Percentiles rank a stretch among this genome's conserved stretches.
Evolutionary conservation across 30 jellyfish, hydroid and myxozoan genomes (phyloP).

Genomic region (Hydractinia symbiolongicarpus): DNA sequence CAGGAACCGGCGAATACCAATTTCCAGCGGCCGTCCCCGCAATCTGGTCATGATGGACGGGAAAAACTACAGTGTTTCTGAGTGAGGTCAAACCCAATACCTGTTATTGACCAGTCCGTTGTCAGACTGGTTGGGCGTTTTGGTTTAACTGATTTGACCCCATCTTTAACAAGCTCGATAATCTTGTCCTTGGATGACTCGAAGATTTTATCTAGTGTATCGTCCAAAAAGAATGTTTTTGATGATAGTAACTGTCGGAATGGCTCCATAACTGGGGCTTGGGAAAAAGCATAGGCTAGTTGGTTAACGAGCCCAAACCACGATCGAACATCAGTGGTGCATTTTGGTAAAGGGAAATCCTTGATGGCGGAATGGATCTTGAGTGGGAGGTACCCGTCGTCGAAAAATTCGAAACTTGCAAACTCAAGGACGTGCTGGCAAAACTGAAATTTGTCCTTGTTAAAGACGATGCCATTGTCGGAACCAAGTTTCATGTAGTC

Average conservation of each 20-base stretch:
- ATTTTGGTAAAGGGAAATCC: background rate
- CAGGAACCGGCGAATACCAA: slow-evolving; percentile 60
- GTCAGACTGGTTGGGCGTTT: slow-evolving; percentile 53
- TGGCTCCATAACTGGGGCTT: slow-evolving; percentile 42
- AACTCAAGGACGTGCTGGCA: slow-evolving; percentile 37
- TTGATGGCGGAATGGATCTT: slow-evolving; percentile 14
- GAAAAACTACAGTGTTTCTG: slow-evolving; percentile 61
- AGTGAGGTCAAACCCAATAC: slow-evolving; percentile 45
- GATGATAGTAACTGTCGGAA: too few relatives aligned
- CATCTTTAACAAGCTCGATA: slow-evolving; percentile 25
- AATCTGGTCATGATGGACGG: slow-evolving; percentile 10
- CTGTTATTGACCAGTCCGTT: slow-evolving; percentile 60
- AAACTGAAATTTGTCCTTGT: slow-evolving; percentile 38
- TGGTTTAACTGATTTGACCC: slow-evolving; percentile 34
- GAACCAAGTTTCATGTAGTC: slow-evolving; percentile 26
- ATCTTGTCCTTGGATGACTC: slow-evolving; percentile 26
- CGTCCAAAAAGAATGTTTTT: too few relatives aligned
- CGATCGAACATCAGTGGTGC: too few relatives aligned
- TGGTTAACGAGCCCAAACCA: too few relatives aligned
- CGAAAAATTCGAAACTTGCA: slow-evolving; percentile 48
- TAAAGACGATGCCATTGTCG: slow-evolving; percentile 45
- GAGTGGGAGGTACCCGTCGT: slow-evolving; percentile 36
- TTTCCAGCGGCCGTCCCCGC: slow-evolving; percentile 53
- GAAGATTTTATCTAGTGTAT: slow-evolving; percentile 8
- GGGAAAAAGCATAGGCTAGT: slow-evolving; percentile 51